These are phyloP conservation scores for Antheraea pernyi DNA, from an alignment of 1,140 invertebrate species.

Conservation along the genomic window DNA sequence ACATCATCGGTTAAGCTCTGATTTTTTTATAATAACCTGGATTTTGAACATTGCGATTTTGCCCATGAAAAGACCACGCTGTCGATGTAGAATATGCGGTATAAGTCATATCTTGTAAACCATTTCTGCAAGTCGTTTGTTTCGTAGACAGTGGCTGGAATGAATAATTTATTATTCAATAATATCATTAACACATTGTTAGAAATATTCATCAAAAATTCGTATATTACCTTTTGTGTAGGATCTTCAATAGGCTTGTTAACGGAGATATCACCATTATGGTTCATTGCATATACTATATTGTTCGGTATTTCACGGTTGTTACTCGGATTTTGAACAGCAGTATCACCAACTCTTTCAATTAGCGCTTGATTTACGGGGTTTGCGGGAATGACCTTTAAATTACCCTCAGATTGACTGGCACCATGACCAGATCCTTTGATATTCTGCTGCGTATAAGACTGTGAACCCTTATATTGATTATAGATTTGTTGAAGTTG, in stretches of 20 bases:
- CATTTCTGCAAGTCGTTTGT: conserved; percentile 47
- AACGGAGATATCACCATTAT: conserved; percentile 15
- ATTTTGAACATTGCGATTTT: neutral
- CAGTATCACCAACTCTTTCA: conserved; percentile 55
- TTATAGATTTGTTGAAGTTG: conserved; percentile 66
- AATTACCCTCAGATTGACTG: conserved; percentile 49
- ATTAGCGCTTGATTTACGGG: conserved; percentile 27
- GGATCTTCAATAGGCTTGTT: conserved; percentile 18
- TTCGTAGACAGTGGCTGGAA: conserved; percentile 30
- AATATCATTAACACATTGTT: neutral
- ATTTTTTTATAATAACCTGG: neutral
- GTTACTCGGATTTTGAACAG: conserved; percentile 28
- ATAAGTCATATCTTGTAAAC: conserved; percentile 62
- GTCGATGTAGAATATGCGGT: conserved; percentile 54
- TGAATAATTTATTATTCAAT: neutral
- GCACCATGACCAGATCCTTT: conserved; percentile 25
- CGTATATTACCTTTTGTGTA: conserved; percentile 5
- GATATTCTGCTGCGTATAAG: conserved; percentile 56
- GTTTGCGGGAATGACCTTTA: conserved; percentile 32
- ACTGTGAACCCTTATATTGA: conserved; percentile 63
- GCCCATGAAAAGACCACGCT: conserved; percentile 61
- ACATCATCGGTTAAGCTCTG: neutral
- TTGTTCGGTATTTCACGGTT: conserved; percentile 22
- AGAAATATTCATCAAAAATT: neutral
- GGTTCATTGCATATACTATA: conserved; percentile 8